Evolutionary conservation across 2,888 invertebrate species (phyloP).

Genomic region (Dynastes tityus): DNA sequence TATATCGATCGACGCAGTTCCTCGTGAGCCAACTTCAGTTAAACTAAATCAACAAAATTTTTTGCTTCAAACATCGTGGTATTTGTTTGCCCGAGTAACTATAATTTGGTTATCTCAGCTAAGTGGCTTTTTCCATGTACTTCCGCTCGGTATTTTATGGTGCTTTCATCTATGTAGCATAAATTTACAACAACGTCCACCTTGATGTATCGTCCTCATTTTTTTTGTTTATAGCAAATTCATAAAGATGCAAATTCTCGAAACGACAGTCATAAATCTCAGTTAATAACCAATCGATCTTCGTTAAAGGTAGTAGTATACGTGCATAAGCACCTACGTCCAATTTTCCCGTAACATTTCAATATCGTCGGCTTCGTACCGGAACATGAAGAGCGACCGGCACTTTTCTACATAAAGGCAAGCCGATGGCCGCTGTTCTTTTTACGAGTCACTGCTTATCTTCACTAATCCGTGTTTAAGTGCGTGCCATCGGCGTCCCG

Average conservation of each 20-base stretch:
- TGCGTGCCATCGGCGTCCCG: conserved; percentile 23
- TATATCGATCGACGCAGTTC: too few species aligned
- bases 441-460: conserved; percentile 44
- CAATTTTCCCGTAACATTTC: conserved; percentile 19
- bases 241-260: conserved; percentile 6
- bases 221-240: not conserved
- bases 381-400: not conserved
- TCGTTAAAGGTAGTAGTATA: not conserved
- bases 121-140: too few species aligned
- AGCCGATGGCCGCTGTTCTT: conserved; percentile 22
- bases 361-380: conserved; percentile 18
- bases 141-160: too few species aligned
- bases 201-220: not conserved
- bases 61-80: too few species aligned
- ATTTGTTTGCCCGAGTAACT: too few species aligned
- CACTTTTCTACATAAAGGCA: conserved; percentile 26
- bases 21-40: too few species aligned
- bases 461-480: conserved; percentile 39
- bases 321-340: not conserved
- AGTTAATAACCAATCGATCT: not conserved
- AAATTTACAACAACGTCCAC: not conserved
- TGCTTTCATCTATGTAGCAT: too few species aligned
- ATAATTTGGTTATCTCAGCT: too few species aligned
- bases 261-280: not conserved
- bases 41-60: too few species aligned